These are phyloP conservation scores for Lepilemur ruficaudatus DNA, from an alignment of 2,797 vertebrate genomes.

Conservation along the genomic window DNA sequence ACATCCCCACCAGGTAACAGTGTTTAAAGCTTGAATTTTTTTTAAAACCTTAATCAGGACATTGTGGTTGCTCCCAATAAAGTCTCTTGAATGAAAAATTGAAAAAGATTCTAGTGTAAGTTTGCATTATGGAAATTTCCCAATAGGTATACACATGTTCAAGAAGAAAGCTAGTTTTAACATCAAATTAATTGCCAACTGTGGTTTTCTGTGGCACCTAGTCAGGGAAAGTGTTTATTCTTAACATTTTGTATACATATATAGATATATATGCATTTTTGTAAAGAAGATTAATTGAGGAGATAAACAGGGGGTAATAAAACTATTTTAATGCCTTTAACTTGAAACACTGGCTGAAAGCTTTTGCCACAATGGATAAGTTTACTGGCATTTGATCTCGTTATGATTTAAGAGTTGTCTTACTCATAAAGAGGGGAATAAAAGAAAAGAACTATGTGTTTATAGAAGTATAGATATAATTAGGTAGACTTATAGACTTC, in stretches of 20 bases:
- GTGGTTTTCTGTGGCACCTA: conserved; percentile 23
- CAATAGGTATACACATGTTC: neutral
- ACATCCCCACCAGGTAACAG: conserved; percentile 46
- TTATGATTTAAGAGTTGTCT: neutral
- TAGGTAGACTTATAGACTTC: neutral
- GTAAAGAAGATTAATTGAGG: conserved; percentile 39
- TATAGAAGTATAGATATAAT: neutral
- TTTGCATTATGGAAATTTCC: conserved; percentile 48
- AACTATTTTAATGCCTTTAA: conserved; percentile 41
- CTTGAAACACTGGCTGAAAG: conserved; percentile 36
- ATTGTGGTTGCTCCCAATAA: conserved; percentile 54
- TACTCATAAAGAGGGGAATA: neutral
- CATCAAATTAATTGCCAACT: conserved; percentile 28
- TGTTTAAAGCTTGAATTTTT: conserved; percentile 47
- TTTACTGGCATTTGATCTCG: neutral
- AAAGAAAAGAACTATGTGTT: neutral
- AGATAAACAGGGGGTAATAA: neutral
- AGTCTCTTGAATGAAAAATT: conserved; percentile 57
- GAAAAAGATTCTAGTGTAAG: conserved; percentile 49
- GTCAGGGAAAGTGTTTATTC: conserved; percentile 22
- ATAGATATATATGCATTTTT: neutral
- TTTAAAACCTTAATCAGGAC: conserved; percentile 33
- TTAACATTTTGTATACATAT: neutral
- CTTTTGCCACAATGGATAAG: neutral
- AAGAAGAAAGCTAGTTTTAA: conserved; percentile 48